A percentile compares a stretch with the other conserved stretches of the same genome.
Evolutionary conservation across 2,113 vertebrate genomes (phyloP).

Genomic region (Lutjanus erythropterus): DNA sequence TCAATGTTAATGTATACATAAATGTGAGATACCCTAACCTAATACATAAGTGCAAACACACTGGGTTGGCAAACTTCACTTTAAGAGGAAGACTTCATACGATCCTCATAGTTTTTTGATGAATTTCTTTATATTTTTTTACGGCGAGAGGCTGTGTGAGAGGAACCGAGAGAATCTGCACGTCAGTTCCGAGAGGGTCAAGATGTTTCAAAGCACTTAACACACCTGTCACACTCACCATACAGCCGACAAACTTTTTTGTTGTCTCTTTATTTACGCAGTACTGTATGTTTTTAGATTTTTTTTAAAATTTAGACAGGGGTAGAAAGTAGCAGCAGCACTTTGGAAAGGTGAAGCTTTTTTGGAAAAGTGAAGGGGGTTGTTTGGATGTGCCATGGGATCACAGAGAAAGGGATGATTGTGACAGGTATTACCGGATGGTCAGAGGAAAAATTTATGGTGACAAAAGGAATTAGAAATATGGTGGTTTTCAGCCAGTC

Average conservation of each 20-base stretch:
- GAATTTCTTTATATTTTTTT: constrained; percentile 57
- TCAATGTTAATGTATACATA: constrained; percentile 67
- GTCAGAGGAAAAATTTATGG: constrained; percentile 13
- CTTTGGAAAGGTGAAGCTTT: constrained; percentile 87
- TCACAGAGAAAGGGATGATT: constrained; percentile 90
- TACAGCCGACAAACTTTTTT: constrained; percentile 53
- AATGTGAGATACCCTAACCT: constrained; percentile 58
- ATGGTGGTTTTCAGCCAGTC: not conserved
- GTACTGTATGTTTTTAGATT: constrained; percentile 93
- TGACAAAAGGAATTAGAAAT: constrained; percentile 14
- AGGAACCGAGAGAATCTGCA: constrained; percentile 53
- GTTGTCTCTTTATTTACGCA: constrained; percentile 87
- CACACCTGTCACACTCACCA: constrained; percentile 90
- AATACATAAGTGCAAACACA: constrained; percentile 69
- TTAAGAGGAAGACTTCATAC: constrained; percentile 44
- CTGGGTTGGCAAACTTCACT: constrained; percentile 61
- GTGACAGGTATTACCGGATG: constrained; percentile 83
- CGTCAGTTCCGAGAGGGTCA: constrained; percentile 75
- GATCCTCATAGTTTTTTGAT: constrained; percentile 48
- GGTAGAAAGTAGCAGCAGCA: constrained; percentile 86
- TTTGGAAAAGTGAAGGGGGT: constrained; percentile 81
- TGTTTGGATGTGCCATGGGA: constrained; percentile 72
- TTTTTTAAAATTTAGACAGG: constrained; percentile 60
- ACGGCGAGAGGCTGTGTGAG: constrained; percentile 47
- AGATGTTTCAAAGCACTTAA: constrained; percentile 91